Base-by-base conservation (phyloP, 1,140 invertebrate species). In the Heliconius eleuchia region DNA sequence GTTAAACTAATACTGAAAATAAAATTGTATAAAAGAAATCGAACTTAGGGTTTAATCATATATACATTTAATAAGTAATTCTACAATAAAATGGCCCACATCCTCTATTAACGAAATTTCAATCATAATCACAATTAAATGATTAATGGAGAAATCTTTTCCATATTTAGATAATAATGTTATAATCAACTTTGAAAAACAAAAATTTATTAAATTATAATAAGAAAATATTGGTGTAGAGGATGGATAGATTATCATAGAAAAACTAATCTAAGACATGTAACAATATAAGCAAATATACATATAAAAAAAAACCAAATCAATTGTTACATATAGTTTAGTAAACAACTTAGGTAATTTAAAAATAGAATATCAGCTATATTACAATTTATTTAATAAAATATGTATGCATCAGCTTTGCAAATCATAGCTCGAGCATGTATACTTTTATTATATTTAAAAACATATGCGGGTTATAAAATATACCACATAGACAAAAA, bases 1-100 rank as follows among this genome's bases (percentile, higher is more conserved):
- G 27, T 76, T 66, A 66, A n/a, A 66, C 27, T 76, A 55, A 76
- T 55, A 66, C 27, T 66, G 74, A 70, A 37, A 66, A 42, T 39
- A 42, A 23, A 76, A 30, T 66, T 52, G 13, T 39, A 60, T 60
- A 37, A 34, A 75, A 75, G 27, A 66, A 76, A 76, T 57, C 74
- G 70, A 76, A 76, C 42, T 42, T 76, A 66, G 74, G 57, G 42
- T 76, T 6, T 9, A 66, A 66, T 30, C 30, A 27, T 66, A 30
- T 30, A 66, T 30, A 66, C 23, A 66, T 27, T 66, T 27, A 66
- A 30, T 27, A 16, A 66, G 60, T 66, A 66, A 27, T 66, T 66
- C 27, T 66, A 66, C n/a, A 18, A 66, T 30, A 66, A 66, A 30
- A 66, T 66, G 27, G 13, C 11, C 60, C 23, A n/a, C 13, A 30